Evolutionary conservation across 53 echinoderm and acorn worm species (phyloP).

Genomic region (Patiria pectinifera): DNA sequence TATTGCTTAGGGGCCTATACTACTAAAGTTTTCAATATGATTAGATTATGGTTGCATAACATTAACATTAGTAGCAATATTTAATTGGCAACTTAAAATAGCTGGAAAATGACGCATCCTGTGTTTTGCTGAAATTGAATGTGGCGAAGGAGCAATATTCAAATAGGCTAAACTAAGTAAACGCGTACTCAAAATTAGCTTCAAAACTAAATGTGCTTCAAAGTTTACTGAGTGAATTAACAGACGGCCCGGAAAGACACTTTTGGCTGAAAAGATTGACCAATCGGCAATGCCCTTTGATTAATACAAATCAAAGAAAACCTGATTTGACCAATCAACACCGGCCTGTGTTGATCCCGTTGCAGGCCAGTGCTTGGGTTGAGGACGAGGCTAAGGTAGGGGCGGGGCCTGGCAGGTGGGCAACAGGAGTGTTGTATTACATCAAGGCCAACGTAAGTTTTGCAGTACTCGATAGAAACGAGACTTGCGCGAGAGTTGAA

Average conservation of each 20-base stretch:
- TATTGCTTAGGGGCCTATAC: no score
- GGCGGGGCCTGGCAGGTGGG: constrained; percentile 18
- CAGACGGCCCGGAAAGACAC: background rate
- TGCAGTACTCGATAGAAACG: background rate
- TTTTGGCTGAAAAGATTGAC: background rate
- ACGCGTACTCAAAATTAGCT: no score
- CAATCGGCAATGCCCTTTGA: constrained; percentile 1
- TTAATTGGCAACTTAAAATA: no score
- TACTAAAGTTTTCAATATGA: no score
- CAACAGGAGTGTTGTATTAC: constrained; percentile 26
- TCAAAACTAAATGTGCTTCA: no score
- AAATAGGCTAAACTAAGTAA: no score
- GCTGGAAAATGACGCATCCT: no score
- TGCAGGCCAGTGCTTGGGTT: constrained; percentile 15
- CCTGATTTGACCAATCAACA: constrained; percentile 21
- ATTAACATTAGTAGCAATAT: no score
- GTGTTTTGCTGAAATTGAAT: no score
- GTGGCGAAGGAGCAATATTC: no score
- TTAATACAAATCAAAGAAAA: background rate
- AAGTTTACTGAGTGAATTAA: background rate
- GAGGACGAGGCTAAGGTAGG: constrained; percentile 40
- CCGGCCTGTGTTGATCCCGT: constrained; percentile 46
- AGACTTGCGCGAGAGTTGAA: background rate
- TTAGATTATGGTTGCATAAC: no score
- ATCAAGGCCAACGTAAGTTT: constrained; percentile 45